Evolutionary conservation across 2,797 vertebrate genomes (phyloP), one percentile per base, ranked within the genome.

Genomic region (Cetoscarus ocellatus): DNA sequence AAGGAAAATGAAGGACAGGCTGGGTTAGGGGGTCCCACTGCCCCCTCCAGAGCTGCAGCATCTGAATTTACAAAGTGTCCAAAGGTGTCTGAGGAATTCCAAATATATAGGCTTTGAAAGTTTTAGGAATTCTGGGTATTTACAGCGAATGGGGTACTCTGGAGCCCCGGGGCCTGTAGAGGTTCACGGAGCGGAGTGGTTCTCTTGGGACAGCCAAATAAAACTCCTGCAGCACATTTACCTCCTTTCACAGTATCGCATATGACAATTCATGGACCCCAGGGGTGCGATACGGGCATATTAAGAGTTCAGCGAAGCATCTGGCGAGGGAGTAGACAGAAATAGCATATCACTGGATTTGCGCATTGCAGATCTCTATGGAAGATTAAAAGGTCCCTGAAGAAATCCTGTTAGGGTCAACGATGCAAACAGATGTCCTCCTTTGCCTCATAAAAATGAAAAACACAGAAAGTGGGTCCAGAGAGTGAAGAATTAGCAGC

Each of bases 341-440:
- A 91, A 92, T 88, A 89, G 87, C 76, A 59, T 6, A 74, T 77
- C 76, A 13, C 73, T 44, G 72, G 61, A 76, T 84, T 76, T 73
- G 77, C 61, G 38, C 76, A 62, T 86, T 79, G 75, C 67, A 77
- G 79, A 83, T 83, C 64, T 86, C 61, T 52, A 61, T 14, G 58
- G 74, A 86, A 78, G 82, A 91, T 88, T 85, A 42, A 88, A 80
- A 77, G 50, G 66, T 65, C 82, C 63, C 76, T 1, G 4, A 73
- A 77, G 69, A 38, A 66, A 79, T 80, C 64, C 70, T 36, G 44
- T 61, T 58, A 55, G 71, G 82, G 78, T 83, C 71, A 90, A 86
- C 61, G 71, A 82, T 67, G 43, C 77, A 62, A 91, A 77, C 89
- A 89, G 79, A 90, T 89, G 88, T 92, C 83, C 58, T 77, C 66